Evolutionary conservation across 2,888 invertebrate genomes (phyloP).

Genomic region (Mesoligia furuncula): DNA sequence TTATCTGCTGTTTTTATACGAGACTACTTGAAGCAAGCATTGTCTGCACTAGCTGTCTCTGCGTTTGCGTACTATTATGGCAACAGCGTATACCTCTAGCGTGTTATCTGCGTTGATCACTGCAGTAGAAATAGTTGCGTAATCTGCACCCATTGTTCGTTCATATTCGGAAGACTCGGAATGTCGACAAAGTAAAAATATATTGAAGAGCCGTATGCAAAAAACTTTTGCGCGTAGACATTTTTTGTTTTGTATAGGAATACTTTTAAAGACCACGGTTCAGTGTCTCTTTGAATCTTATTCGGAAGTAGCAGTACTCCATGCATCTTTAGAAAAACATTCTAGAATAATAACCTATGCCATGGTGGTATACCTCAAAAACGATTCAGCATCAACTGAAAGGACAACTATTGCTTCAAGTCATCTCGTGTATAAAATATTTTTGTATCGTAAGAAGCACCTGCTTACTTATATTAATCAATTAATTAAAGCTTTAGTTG

Average conservation of each 20-base stretch:
- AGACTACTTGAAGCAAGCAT: constrained; percentile 61
- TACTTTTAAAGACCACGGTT: background rate
- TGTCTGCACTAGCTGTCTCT: background rate
- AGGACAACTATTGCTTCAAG: constrained; percentile 32
- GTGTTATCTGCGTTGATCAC: background rate
- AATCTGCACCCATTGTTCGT: background rate
- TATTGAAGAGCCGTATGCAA: background rate
- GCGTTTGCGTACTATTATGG: background rate
- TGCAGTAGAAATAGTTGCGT: background rate
- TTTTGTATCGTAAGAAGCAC: constrained; percentile 24
- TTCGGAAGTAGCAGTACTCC: background rate
- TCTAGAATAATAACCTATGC: background rate
- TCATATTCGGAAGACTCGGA: background rate
- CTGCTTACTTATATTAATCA: constrained; percentile 31
- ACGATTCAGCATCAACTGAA: too few species aligned
- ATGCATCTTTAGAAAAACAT: background rate
- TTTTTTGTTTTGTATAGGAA: background rate
- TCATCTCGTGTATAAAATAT: constrained; percentile 48
- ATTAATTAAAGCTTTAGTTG: constrained; percentile 27
- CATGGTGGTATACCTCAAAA: background rate
- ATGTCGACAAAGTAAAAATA: background rate
- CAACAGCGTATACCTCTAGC: background rate
- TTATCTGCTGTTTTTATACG: constrained; percentile 66
- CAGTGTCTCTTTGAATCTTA: background rate
- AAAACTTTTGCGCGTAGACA: background rate